phyloP scores from a whole-genome alignment of 2,888 invertebrate species.

The Heliconius sara region DNA sequence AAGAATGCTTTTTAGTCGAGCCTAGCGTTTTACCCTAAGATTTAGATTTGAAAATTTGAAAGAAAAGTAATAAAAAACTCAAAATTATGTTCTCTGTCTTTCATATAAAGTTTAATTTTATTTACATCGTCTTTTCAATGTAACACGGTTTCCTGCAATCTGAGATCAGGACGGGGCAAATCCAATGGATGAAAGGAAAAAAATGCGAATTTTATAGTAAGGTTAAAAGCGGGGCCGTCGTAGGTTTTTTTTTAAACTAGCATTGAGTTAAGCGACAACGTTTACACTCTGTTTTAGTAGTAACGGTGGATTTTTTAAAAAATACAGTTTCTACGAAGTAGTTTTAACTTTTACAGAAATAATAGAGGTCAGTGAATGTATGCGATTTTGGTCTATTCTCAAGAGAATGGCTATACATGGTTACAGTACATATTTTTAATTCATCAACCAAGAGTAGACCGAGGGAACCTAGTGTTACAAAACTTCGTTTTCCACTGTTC shows the following conservation, averaged over 20 bases:
- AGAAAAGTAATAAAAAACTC: constrained; percentile 1
- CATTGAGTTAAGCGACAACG: constrained; percentile 40
- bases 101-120: constrained; percentile 46
- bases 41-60: constrained; percentile 48
- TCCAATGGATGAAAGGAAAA: constrained; percentile 61
- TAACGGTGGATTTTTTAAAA: background rate
- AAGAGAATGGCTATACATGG: background rate
- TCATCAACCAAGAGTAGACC: background rate
- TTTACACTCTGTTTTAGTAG: constrained; percentile 34
- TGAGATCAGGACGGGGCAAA: constrained; percentile 63
- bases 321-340: background rate
- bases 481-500: too few species aligned
- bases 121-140: constrained; percentile 54
- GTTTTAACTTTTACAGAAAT: background rate
- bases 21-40: constrained; percentile 47
- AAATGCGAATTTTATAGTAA: constrained; percentile 60
- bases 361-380: background rate
- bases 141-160: constrained; percentile 65
- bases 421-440: background rate
- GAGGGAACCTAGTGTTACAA: too few species aligned
- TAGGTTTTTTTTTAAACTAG: constrained; percentile 46
- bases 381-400: background rate
- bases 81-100: constrained; percentile 40
- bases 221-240: constrained; percentile 56
- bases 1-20: constrained; percentile 46